Percentiles rank a stretch among this genome's conserved stretches.
phyloP scores from a whole-genome alignment of 2,797 vertebrate genomes.

The Liasis olivaceus region DNA sequence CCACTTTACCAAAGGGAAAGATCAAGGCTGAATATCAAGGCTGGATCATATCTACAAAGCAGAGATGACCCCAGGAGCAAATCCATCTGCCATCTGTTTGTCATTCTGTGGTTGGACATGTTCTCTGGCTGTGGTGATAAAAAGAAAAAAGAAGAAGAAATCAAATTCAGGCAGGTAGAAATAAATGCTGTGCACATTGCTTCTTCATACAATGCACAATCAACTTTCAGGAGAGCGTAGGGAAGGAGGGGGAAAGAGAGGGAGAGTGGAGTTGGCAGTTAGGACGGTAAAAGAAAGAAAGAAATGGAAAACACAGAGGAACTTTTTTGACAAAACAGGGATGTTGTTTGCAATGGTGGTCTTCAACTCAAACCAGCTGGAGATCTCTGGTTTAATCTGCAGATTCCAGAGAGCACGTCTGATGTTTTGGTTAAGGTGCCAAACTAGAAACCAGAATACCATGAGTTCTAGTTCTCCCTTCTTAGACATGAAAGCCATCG shows the following conservation, averaged over 20 bases:
- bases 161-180: background rate
- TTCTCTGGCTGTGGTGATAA: background rate
- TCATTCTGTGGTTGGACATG: background rate
- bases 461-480: background rate
- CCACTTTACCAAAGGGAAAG: background rate
- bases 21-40: background rate
- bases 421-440: background rate
- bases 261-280: background rate
- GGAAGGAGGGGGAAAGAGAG: background rate
- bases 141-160: background rate
- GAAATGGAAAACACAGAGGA: background rate
- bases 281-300: background rate
- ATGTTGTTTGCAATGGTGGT: background rate
- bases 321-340: background rate
- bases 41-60: background rate
- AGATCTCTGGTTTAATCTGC: background rate
- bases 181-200: background rate
- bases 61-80: background rate
- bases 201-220: background rate
- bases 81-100: background rate
- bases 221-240: background rate
- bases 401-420: background rate
- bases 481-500: too few species aligned
- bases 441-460: background rate
- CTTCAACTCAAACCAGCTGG: background rate